Evolutionary conservation across 2,797 vertebrate species (phyloP).

Genomic region (Chelmon rostratus): DNA sequence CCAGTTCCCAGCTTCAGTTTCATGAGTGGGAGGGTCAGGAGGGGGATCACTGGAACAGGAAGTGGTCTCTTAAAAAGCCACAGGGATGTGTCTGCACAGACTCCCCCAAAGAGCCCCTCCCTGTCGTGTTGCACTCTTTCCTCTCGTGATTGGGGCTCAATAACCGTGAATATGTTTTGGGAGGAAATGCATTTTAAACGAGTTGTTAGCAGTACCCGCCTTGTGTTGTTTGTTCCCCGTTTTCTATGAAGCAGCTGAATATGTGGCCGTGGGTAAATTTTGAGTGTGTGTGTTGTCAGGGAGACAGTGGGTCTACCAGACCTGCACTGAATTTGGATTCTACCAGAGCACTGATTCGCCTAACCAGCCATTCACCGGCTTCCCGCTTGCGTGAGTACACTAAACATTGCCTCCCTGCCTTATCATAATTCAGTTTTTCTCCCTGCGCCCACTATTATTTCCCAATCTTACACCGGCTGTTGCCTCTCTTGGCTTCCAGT

Average conservation of each 20-base stretch:
- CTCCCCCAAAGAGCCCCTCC: not conserved
- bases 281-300: slow-evolving; percentile 68
- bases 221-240: not conserved
- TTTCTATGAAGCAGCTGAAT: slow-evolving; percentile 13
- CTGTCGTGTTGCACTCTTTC: slow-evolving; percentile 25
- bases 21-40: slow-evolving; percentile 37
- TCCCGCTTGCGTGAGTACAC: slow-evolving; percentile 79
- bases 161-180: not conserved
- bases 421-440: slow-evolving; percentile 5
- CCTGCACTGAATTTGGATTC: slow-evolving; percentile 88
- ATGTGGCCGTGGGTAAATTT: slow-evolving; percentile 3
- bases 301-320: slow-evolving; percentile 83
- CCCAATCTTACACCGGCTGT: not conserved
- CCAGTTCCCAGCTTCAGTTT: slow-evolving; percentile 50
- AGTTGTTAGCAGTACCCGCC: not conserved
- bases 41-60: slow-evolving; percentile 55
- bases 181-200: slow-evolving; percentile 4
- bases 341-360: slow-evolving; percentile 84
- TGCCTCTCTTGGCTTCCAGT: not conserved
- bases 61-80: slow-evolving; percentile 55
- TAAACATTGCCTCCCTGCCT: slow-evolving; percentile 13
- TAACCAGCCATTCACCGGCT: slow-evolving; percentile 81
- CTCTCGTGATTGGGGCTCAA: slow-evolving; percentile 21
- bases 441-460: not conserved
- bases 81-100: slow-evolving; percentile 38